These are phyloP conservation scores for Leucophenga maculata DNA, from an alignment of 2,888 invertebrate genomes.

Conservation along the genomic window DNA sequence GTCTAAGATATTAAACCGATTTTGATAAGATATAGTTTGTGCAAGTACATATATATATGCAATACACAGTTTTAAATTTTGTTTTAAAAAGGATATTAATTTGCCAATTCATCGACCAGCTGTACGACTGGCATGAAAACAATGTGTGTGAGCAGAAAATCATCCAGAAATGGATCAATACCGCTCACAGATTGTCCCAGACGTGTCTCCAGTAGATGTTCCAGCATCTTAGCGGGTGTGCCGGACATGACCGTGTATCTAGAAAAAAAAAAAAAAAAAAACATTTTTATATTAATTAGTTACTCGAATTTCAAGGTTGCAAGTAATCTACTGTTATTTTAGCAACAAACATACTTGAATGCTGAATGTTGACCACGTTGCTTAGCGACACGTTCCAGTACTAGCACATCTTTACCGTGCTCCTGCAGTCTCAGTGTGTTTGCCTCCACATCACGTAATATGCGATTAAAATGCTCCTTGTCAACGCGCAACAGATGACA, in stretches of 20 bases:
- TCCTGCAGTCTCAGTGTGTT: constrained; percentile 88
- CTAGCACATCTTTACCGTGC: constrained; percentile 86
- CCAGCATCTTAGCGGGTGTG: constrained; percentile 88
- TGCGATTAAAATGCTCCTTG: constrained; percentile 88
- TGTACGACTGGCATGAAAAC: constrained; percentile 86
- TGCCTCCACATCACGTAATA: constrained; percentile 87
- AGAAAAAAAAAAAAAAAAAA: constrained; percentile 26
- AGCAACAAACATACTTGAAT: constrained; percentile 76
- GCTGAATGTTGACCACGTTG: constrained; percentile 74
- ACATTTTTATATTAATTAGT: background rate
- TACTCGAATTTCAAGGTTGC: background rate
- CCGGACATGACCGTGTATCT: constrained; percentile 91
- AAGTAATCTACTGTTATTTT: background rate
- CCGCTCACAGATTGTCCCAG: constrained; percentile 77
- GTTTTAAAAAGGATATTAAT: constrained; percentile 82
- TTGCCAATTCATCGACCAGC: constrained; percentile 81
- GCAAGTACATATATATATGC: too few species aligned
- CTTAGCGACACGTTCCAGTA: constrained; percentile 81
- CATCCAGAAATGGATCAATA: constrained; percentile 84
- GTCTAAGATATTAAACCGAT: too few species aligned
- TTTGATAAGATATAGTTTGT: too few species aligned
- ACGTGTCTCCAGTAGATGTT: constrained; percentile 86
- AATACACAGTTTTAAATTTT: constrained; percentile 17
- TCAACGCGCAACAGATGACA: constrained; percentile 88
- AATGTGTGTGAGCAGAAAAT: constrained; percentile 86